Evolutionary conservation across 2,797 vertebrate species (phyloP), one percentile per base, ranked within the genome.

Genomic region (Gallinago solitaria): DNA sequence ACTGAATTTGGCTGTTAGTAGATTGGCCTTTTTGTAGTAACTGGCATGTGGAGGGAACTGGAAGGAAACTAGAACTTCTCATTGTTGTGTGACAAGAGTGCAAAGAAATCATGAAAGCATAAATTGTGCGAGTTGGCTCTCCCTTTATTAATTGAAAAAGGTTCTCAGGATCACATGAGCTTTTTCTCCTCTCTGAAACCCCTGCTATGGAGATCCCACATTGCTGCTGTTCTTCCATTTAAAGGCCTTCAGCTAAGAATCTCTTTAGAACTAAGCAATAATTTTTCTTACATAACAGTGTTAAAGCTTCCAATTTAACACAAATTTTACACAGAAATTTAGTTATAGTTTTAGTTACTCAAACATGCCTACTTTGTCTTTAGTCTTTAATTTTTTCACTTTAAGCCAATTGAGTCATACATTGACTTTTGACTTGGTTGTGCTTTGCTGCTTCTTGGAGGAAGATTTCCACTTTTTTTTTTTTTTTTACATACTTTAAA

Each of bases 41-140:
- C 87, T 89, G 91, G 81, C 67, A 37, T 70, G 63, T 89, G 43
- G 81, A 87, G 25, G 39, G 87, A 92, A 83, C 54, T 93, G 87
- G 78, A 95, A 87, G 43, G 71, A 92, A 97, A 87, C 43, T 92
- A 56, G 95, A 75, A 70, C 84, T 95, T 91, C 60, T 92, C 63
- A 65, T 82, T 93, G 59, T 91, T 84, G 43, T 93, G 60, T 89
- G 63, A 70, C 87, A 77, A 59, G 67, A 79, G 78, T 80, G 87
- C 60, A 92, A 77, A 94, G 89, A 91, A 94, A 95, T 80, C n/a
- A 79, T 89, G 91, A 91, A 89, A 92, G 94, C 89, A 83, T 89
- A 77, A 89, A 89, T 83, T 89, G 87, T 92, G 78, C 83, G 91
- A 95, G 64, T 63, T 92, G 60, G 48, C 89, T 91, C 70, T 91